These are phyloP conservation scores for Pungitius pungitius DNA, from an alignment of 2,113 vertebrate species.

Conservation along the genomic window DNA sequence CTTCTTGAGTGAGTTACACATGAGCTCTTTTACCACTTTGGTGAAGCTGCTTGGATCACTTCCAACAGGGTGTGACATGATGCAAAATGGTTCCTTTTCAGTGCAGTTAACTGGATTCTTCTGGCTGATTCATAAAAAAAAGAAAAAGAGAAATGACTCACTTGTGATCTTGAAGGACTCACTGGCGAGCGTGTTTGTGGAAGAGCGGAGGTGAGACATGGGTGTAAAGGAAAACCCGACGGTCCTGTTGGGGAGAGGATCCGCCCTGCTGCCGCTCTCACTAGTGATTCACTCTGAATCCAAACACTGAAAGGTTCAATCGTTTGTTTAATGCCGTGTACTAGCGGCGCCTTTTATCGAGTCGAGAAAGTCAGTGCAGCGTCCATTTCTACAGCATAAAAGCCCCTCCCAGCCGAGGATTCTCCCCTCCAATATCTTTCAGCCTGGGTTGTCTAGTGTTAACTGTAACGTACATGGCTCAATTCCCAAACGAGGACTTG, in stretches of 20 bases:
- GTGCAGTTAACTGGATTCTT: conserved; percentile 13
- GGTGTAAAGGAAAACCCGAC: conserved; percentile 54
- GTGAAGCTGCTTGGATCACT: not conserved
- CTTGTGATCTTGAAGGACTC: conserved; percentile 39
- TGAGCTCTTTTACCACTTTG: not conserved
- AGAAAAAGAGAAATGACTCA: not conserved
- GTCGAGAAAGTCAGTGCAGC: not conserved
- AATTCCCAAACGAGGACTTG: not conserved
- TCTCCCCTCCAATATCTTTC: not conserved
- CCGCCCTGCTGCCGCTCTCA: conserved; percentile 40
- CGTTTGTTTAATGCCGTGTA: not conserved
- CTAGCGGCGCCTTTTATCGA: not conserved
- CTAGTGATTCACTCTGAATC: not conserved
- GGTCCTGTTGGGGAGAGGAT: conserved; percentile 57
- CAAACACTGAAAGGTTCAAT: not conserved
- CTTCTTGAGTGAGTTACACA: not conserved
- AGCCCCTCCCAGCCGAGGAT: not conserved
- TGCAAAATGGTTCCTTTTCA: not conserved
- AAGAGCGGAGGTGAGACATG: conserved; percentile 41
- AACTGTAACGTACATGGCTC: not conserved
- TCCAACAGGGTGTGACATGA: not conserved
- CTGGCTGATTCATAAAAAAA: not conserved
- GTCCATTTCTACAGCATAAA: not conserved
- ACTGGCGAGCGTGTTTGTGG: conserved; percentile 26
- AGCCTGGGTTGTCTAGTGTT: too few species aligned